Conservation (phyloP, 2,797 vertebrate genomes). For the Falco naumanni region DNA sequence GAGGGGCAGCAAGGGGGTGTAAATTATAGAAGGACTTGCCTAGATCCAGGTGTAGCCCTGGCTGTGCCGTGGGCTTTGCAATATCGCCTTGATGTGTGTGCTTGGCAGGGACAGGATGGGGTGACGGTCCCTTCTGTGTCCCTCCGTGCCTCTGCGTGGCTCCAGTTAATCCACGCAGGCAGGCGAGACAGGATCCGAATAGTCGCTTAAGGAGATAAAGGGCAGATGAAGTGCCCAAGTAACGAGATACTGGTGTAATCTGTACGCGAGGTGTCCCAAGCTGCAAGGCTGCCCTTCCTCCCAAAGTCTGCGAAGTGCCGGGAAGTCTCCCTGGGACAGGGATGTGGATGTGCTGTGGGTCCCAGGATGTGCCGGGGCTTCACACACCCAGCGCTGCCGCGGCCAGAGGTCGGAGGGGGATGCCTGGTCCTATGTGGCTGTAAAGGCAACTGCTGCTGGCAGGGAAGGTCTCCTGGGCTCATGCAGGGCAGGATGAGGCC, state of each 20-base stretch:
- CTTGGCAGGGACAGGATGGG: too few relatives aligned
- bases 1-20: not conserved
- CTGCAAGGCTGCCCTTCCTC: not conserved
- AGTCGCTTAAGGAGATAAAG: not conserved
- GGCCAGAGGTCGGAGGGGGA: rapidly evolving
- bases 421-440: rapidly evolving
- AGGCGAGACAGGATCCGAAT: not conserved
- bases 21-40: not conserved
- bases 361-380: not conserved
- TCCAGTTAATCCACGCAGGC: not conserved
- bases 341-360: rapidly evolving
- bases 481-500: not conserved
- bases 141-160: rapidly evolving
- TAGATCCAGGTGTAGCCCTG: not conserved
- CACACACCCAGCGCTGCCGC: rapidly evolving
- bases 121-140: not conserved
- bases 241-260: not conserved
- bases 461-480: not conserved
- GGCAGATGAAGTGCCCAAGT: not conserved
- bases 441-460: rapidly evolving
- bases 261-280: rapidly evolving
- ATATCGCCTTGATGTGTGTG: not conserved
- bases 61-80: not conserved
- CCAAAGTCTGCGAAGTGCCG: not conserved
- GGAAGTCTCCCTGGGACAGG: not conserved